Percentiles rank a stretch among this genome's conserved stretches.
These are phyloP conservation scores for Hemitrygon akajei DNA, from an alignment of 2,797 vertebrate genomes.

Conservation along the genomic window DNA sequence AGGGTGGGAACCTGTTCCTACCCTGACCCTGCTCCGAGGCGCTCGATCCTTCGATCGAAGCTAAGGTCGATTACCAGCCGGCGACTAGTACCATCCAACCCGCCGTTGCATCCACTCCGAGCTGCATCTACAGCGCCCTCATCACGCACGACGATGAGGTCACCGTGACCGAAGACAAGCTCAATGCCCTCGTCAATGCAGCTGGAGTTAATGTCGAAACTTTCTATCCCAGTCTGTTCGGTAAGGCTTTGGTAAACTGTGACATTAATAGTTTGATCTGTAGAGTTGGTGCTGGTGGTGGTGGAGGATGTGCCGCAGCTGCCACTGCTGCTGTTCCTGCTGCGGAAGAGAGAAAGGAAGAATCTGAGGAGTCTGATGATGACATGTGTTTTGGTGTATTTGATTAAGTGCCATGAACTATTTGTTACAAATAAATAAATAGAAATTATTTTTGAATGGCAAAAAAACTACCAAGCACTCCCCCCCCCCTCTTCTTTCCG, in stretches of 20 bases:
- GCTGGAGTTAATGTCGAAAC: conserved; percentile 10
- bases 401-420: too few relatives aligned
- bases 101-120: conserved; percentile 84
- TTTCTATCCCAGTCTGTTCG: conserved; percentile 26
- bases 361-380: too few relatives aligned
- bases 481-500: too few relatives aligned
- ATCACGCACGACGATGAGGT: conserved; percentile 89
- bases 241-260: conserved; percentile 74
- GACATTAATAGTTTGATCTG: conserved; percentile 92
- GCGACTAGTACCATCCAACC: conserved; percentile 88
- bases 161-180: conserved; percentile 70
- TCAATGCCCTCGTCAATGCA: conserved; percentile 15
- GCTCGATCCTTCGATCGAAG: conserved; percentile 82
- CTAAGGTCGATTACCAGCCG: conserved; percentile 85
- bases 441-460: too few relatives aligned
- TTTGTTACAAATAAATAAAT: too few relatives aligned
- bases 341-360: too few relatives aligned
- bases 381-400: too few relatives aligned
- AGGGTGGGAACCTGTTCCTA: too few relatives aligned
- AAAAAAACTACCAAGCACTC: too few relatives aligned
- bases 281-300: too few relatives aligned
- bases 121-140: conserved; percentile 83
- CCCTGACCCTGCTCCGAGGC: conserved; percentile 62
- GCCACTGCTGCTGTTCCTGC: too few relatives aligned
- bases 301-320: too few relatives aligned